These are phyloP conservation scores for Phaetusa simplex DNA, from an alignment of 2,113 vertebrate species.

Conservation along the genomic window DNA sequence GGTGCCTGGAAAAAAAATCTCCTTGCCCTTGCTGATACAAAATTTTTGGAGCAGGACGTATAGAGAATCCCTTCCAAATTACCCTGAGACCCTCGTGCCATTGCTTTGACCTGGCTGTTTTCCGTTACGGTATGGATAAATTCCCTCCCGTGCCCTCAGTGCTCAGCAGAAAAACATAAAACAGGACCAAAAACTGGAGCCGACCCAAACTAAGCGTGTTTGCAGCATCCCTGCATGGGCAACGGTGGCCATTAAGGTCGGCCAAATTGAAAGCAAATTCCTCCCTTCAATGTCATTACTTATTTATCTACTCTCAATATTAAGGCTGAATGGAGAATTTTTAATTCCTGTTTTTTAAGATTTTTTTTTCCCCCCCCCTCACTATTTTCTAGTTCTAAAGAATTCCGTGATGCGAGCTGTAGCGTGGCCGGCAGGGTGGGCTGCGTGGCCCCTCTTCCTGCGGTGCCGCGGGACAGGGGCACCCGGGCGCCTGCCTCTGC, in stretches of 20 bases:
- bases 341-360: background rate
- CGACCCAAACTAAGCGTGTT: background rate
- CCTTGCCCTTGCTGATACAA: background rate
- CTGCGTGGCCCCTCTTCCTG: rapidly evolving
- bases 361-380: rapidly evolving
- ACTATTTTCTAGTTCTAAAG: background rate
- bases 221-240: background rate
- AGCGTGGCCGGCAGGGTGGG: background rate
- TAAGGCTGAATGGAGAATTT: background rate
- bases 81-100: background rate
- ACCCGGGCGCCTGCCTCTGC: background rate
- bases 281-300: background rate
- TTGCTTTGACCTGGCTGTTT: background rate
- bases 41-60: background rate
- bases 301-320: background rate
- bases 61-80: background rate
- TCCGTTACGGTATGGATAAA: background rate
- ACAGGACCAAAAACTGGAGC: rapidly evolving
- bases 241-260: background rate
- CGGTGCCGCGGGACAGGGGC: rapidly evolving
- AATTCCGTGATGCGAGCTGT: rapidly evolving
- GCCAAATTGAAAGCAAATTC: background rate
- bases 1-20: background rate
- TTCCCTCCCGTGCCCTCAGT: background rate
- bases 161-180: background rate